phyloP scores from a whole-genome alignment of 2,113 vertebrate species.

The Gallinago undulata region DNA sequence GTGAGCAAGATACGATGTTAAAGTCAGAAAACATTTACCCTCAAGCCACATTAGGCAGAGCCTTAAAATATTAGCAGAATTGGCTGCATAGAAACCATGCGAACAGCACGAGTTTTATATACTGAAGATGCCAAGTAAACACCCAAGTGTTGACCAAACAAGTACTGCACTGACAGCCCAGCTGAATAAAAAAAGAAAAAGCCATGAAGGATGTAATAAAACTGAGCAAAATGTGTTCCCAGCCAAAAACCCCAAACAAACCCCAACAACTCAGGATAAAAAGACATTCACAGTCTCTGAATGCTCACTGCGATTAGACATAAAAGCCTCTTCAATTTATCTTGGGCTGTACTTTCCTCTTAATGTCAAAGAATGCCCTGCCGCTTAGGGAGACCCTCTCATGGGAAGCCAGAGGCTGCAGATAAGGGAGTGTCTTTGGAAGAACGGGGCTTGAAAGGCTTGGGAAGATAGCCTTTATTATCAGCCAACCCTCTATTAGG shows the following conservation, averaged over 20 bases:
- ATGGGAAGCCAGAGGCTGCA: slow-evolving; percentile 46
- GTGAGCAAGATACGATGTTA: background rate
- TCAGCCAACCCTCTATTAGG: slow-evolving; percentile 1
- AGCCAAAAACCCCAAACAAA: slow-evolving; percentile 23
- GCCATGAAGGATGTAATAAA: background rate
- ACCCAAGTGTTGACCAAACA: slow-evolving; percentile 39
- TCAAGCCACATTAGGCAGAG: background rate
- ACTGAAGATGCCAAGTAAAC: slow-evolving; percentile 48
- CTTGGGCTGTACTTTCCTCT: slow-evolving; percentile 35
- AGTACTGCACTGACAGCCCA: slow-evolving; percentile 34
- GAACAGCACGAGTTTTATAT: slow-evolving; percentile 18
- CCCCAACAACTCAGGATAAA: slow-evolving; percentile 26
- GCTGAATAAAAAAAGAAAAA: background rate
- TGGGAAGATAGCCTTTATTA: slow-evolving; percentile 18
- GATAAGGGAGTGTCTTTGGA: slow-evolving; percentile 52
- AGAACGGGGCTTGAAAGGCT: slow-evolving; percentile 29
- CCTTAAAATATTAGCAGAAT: slow-evolving; percentile 22
- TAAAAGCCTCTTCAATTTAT: slow-evolving; percentile 48
- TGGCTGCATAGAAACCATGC: background rate
- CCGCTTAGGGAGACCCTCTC: background rate
- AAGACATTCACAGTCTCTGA: slow-evolving; percentile 41
- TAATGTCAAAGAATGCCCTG: slow-evolving; percentile 33
- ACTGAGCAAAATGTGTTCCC: slow-evolving; percentile 20
- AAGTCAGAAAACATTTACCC: background rate
- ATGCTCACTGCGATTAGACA: slow-evolving; percentile 51